Evolutionary conservation across 2,797 vertebrate species (phyloP), one percentile per base, ranked within the genome.

Genomic region (Anguilla pacifica): DNA sequence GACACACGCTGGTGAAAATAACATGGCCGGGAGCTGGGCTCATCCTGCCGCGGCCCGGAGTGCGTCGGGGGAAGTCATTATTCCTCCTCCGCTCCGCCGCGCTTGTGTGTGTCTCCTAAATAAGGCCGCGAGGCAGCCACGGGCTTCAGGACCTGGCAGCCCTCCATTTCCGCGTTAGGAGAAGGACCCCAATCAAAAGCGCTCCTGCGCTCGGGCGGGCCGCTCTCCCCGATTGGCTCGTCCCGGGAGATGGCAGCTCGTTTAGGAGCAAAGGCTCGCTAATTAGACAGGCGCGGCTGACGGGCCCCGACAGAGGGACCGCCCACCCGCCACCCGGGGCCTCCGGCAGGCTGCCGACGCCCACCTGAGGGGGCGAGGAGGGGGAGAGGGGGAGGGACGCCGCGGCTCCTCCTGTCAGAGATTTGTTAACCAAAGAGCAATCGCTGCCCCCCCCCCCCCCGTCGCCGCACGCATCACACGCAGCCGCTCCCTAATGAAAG

Each of bases 21-120:
- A 31, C 39, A n/a, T 83, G 10, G 57, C 81, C 86, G 64, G n/a
- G 83, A 83, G 86, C n/a, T 15, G 59, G 46, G 82, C 51, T 57
- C 61, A 53, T 64, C 57, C 83, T 61, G 31, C 22, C 13, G 1
- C 13, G 15, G 46, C 31, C 46, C 49, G 53, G 17, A 28, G 10
- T 53, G 49, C 31, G 35, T 43, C 81, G 15, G 51, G 81, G 86
- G 86, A 84, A 74, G 86, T 84, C 86, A 87, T 87, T 84, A 87
- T 72, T 61, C 43, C 70, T 19, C 59, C 31, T 57, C 28, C 43
- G 22, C 79, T 28, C 15, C 10, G 22, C 11, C 39, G 4, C 51
- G 28, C 11, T 70, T 79, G 57, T 57, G 43, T 59, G 59, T 35
- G 3, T 77, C 49, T 31, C 57, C 64, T 67, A 70, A 83, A 70